A percentile compares a stretch with the other conserved stretches of the same genome.
phyloP scores from a whole-genome alignment of 2,888 invertebrate genomes.

The Eristalinus aeneus region DNA sequence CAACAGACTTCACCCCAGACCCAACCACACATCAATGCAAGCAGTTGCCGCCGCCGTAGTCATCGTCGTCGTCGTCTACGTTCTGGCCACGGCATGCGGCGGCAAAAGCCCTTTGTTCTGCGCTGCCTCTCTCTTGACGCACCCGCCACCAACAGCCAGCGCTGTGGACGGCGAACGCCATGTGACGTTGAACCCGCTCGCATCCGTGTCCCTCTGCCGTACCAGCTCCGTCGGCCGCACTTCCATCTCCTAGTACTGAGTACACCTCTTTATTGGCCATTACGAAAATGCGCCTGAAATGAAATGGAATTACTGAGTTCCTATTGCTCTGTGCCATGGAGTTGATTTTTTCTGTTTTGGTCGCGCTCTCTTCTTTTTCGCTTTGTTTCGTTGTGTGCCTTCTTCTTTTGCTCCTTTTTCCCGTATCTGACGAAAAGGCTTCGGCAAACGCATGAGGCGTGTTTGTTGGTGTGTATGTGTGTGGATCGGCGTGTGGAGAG shows the following conservation, averaged over 20 bases:
- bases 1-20: neutral
- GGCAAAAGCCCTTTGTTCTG: slow-evolving; percentile 60
- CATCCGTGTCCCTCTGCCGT: slow-evolving; percentile 14
- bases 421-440: slow-evolving; percentile 20
- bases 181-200: slow-evolving; percentile 39
- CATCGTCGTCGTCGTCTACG: slow-evolving; percentile 7
- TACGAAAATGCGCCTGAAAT: slow-evolving; percentile 68
- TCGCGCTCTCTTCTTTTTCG: slow-evolving; percentile 10
- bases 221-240: slow-evolving; percentile 1
- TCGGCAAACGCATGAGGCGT: neutral
- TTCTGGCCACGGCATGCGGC: slow-evolving; percentile 46
- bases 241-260: slow-evolving; percentile 47
- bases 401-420: slow-evolving; percentile 16
- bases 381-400: slow-evolving; percentile 6
- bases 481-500: slow-evolving; percentile 15
- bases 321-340: slow-evolving; percentile 18
- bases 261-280: slow-evolving; percentile 70
- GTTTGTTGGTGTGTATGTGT: neutral
- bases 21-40: slow-evolving; percentile 54
- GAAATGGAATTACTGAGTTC: slow-evolving; percentile 65
- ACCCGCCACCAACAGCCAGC: neutral
- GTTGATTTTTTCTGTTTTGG: neutral
- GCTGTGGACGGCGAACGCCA: slow-evolving; percentile 10
- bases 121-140: slow-evolving; percentile 2
- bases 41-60: slow-evolving; percentile 3